These are phyloP conservation scores for Halcyon badia DNA, from an alignment of 2,797 vertebrate genomes.

Conservation along the genomic window DNA sequence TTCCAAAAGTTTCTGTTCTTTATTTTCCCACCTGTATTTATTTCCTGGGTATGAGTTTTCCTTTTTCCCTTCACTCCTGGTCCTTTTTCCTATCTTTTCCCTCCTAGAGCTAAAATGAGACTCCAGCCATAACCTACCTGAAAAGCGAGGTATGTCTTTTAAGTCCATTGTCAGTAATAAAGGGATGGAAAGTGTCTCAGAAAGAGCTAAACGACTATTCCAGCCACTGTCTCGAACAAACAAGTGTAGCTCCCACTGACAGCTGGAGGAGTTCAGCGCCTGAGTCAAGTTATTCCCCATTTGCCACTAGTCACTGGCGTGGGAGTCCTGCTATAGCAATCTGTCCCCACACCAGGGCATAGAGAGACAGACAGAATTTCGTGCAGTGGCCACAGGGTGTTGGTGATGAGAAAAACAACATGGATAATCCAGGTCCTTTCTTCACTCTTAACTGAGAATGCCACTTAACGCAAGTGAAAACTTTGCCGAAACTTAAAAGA, in stretches of 20 bases:
- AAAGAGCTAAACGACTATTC: slow-evolving; percentile 43
- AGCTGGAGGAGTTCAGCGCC: slow-evolving; percentile 38
- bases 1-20: background rate
- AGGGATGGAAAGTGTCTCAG: slow-evolving; percentile 37
- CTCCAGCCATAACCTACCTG: slow-evolving; percentile 23
- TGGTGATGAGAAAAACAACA: slow-evolving; percentile 59
- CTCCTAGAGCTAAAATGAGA: slow-evolving; percentile 20
- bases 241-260: slow-evolving; percentile 37
- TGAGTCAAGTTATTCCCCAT: slow-evolving; percentile 31
- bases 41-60: background rate
- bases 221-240: slow-evolving; percentile 47
- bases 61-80: background rate
- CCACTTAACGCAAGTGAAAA: background rate
- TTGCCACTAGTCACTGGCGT: background rate
- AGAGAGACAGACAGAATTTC: slow-evolving; percentile 10
- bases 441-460: background rate
- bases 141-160: slow-evolving; percentile 41
- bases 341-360: background rate
- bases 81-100: background rate
- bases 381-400: background rate
- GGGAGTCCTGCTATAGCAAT: slow-evolving; percentile 27
- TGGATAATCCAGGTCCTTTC: background rate
- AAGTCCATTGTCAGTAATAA: slow-evolving; percentile 17
- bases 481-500: background rate
- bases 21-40: slow-evolving; percentile 15